phyloP scores from a whole-genome alignment of 35 echinoderm and acorn worm genomes.

The Lytechinus pictus region DNA sequence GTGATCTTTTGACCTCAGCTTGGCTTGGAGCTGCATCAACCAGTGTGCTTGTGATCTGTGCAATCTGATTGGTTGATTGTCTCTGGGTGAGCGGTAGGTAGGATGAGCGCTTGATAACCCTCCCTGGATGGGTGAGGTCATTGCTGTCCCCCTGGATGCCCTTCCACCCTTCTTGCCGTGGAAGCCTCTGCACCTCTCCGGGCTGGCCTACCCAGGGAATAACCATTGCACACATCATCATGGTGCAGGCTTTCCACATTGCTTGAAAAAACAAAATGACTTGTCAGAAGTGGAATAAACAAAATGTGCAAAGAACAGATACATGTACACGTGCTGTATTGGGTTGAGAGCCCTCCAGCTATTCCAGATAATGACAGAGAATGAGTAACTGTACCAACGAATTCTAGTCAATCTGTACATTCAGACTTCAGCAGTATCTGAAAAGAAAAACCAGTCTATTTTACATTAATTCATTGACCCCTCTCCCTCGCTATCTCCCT shows the following conservation, averaged over 20 bases:
- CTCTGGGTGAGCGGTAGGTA: constrained; percentile 23
- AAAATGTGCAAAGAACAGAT: neutral
- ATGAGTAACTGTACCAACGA: too few species aligned
- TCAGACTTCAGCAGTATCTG: too few species aligned
- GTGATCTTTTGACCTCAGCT: constrained; percentile 38
- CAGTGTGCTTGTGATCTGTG: constrained; percentile 38
- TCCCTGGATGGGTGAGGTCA: constrained; percentile 15
- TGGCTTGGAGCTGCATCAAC: neutral
- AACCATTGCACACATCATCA: neutral
- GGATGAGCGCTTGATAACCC: neutral
- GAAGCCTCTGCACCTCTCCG: too few species aligned
- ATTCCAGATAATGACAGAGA: too few species aligned
- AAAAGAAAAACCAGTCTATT: too few species aligned
- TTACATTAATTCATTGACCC: too few species aligned
- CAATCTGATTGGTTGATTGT: constrained; percentile 44
- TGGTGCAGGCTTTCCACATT: neutral
- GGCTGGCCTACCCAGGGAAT: neutral
- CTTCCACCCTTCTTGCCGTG: neutral
- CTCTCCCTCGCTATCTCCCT: too few species aligned
- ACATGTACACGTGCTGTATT: too few species aligned
- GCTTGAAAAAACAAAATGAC: neutral
- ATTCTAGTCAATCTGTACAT: too few species aligned
- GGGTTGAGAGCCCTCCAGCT: too few species aligned
- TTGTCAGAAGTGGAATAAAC: neutral
- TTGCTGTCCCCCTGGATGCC: neutral